Conservation (phyloP, 1,140 invertebrate genomes). For the Oncopeltus fasciatus region DNA sequence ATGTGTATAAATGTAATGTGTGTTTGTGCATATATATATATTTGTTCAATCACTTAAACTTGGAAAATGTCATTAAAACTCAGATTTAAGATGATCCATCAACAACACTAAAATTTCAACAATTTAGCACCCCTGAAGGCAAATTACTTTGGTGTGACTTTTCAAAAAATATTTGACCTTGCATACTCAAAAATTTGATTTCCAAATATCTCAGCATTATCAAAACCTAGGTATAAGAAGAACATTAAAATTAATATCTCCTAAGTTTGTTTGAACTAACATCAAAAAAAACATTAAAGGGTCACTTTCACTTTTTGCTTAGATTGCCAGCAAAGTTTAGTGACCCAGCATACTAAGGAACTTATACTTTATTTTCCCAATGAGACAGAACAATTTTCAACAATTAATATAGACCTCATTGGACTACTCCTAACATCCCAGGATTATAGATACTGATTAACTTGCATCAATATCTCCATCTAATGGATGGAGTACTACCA, state of each 20-base stretch:
- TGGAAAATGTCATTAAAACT: no score
- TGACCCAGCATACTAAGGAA: background rate
- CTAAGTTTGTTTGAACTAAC: background rate
- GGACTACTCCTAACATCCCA: conserved; percentile 20
- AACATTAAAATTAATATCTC: background rate
- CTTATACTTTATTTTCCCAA: background rate
- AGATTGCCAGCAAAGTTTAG: no score
- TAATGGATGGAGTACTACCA: conserved; percentile 28
- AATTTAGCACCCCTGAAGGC: background rate
- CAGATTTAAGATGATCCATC: no score
- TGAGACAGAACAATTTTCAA: background rate
- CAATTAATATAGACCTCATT: conserved; percentile 1
- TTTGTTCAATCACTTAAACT: no score
- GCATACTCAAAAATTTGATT: background rate
- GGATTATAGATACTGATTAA: conserved; percentile 25
- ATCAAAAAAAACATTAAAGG: no score
- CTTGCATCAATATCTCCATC: conserved; percentile 26
- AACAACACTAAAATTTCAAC: background rate
- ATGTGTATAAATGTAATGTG: no score
- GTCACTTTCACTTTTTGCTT: no score
- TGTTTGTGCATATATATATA: no score
- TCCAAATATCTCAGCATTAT: background rate
- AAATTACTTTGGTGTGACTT: background rate
- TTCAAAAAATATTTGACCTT: background rate
- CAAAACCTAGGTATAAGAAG: background rate